Base-by-base conservation (phyloP, 2,797 vertebrate genomes). In the Philypnodon macrostomus region DNA sequence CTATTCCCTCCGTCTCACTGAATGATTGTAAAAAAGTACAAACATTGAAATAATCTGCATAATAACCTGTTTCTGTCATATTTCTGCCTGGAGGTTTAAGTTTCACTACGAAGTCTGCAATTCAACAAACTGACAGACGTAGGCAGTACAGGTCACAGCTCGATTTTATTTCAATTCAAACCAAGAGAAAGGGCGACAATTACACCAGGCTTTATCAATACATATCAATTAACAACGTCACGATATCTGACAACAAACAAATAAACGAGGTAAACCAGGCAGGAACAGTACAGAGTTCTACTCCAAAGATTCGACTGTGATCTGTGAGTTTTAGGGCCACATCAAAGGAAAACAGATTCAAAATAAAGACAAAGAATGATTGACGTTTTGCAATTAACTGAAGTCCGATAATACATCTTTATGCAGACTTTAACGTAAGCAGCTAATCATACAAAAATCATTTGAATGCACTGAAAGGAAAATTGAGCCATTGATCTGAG, bases 201-300 rank as follows among this genome's bases (percentile, higher is more conserved):
- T 79, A 87, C 85, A 85, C 75, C 80, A 80, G 76, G 75, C n/a
- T n/a, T 71, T 44, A 63, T 76, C 48, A 73, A 80, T 88, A 90
- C 82, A 81, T 79, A 76, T 85, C 68, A 83, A 86, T 84, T 85
- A 87, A 86, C 76, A 63, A 85, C 81, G 68, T 77, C 83, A 90
- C 87, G 59, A 84, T 71, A 85, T 79, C 68, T 49, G 63, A 85
- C 77, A 63, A 84, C 76, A 67, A 79, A 86, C 67, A 27, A 60
- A 45, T 34, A 67, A 79, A 86, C 67, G 24, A 60, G 41, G 34
- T 49, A 61, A 75, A 59, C 45, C 34, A 7, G 5, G 24, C 14
- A 65, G 14, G 15, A 56, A 67, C 27, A 32, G 30, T 42, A 70
- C 67, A 53, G 44, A 71, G 53, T n/a, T 27, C 1, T 24, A 52